These are phyloP conservation scores for Dinomys branickii DNA, from an alignment of 2,113 vertebrate genomes.

Conservation along the genomic window DNA sequence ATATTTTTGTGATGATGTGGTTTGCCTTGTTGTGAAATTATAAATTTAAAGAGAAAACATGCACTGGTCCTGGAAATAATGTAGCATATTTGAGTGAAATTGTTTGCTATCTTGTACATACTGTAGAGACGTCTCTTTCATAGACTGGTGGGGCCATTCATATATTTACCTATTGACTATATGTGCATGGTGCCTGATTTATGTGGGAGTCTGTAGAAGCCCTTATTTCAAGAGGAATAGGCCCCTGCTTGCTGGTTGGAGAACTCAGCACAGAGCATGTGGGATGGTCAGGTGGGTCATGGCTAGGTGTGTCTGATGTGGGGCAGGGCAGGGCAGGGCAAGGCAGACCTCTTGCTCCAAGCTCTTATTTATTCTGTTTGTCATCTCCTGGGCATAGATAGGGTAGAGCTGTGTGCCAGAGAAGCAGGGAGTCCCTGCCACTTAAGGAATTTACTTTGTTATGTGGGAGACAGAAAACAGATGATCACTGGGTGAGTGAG, in stretches of 20 bases:
- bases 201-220: not conserved
- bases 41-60: not conserved
- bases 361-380: not conserved
- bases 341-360: not conserved
- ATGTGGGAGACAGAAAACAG: not conserved
- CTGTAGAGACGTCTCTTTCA: not conserved
- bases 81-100: not conserved
- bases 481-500: not conserved
- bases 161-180: not conserved
- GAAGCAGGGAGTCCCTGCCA: not conserved
- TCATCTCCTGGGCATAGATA: not conserved
- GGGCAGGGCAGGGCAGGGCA: not conserved
- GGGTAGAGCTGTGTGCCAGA: not conserved
- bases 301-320: not conserved
- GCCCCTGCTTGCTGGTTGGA: not conserved
- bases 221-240: not conserved
- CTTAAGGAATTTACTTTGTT: not conserved
- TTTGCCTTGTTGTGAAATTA: conserved; percentile 5
- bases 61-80: not conserved
- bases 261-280: not conserved
- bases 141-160: not conserved
- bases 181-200: not conserved
- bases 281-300: not conserved
- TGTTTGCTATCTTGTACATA: not conserved
- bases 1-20: not conserved